Evolutionary conservation across 2,888 invertebrate genomes (phyloP).

Genomic region (Eristalinus aeneus): DNA sequence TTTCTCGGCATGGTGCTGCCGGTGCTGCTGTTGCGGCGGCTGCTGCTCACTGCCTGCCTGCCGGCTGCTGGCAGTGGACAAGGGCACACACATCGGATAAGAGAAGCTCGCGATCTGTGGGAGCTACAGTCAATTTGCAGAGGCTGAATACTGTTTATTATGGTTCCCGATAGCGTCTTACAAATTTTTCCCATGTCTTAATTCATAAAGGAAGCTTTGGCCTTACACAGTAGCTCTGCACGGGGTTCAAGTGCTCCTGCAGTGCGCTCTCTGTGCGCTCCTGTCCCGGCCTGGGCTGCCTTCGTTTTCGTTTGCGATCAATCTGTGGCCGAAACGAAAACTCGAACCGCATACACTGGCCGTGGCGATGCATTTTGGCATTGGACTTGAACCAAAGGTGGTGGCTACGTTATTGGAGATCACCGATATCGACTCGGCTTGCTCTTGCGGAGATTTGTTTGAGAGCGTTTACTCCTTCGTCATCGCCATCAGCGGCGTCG

Average conservation of each 20-base stretch:
- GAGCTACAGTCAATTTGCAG: slow-evolving; percentile 71
- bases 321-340: slow-evolving; percentile 54
- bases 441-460: slow-evolving; percentile 11
- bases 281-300: slow-evolving; percentile 10
- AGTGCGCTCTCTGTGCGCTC: neutral
- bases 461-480: slow-evolving; percentile 14
- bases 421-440: slow-evolving; percentile 17
- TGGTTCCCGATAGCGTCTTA: slow-evolving; percentile 71
- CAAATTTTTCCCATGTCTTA: slow-evolving; percentile 73
- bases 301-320: slow-evolving; percentile 48
- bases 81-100: slow-evolving; percentile 74
- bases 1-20: slow-evolving; percentile 50
- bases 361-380: slow-evolving; percentile 37
- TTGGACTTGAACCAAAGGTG: slow-evolving; percentile 46
- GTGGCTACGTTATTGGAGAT: slow-evolving; percentile 41
- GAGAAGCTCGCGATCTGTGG: slow-evolving; percentile 73
- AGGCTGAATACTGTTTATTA: slow-evolving; percentile 72
- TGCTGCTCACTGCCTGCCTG: slow-evolving; percentile 17
- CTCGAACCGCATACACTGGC: slow-evolving; percentile 29
- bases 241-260: neutral
- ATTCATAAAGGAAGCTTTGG: slow-evolving; percentile 71
- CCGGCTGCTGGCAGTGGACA: slow-evolving; percentile 66
- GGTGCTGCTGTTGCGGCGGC: slow-evolving; percentile 29
- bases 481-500: neutral
- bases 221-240: slow-evolving; percentile 29